phyloP scores from a whole-genome alignment of 1,140 invertebrate genomes.

The Pachyrhynchus sulphureomaculatus region DNA sequence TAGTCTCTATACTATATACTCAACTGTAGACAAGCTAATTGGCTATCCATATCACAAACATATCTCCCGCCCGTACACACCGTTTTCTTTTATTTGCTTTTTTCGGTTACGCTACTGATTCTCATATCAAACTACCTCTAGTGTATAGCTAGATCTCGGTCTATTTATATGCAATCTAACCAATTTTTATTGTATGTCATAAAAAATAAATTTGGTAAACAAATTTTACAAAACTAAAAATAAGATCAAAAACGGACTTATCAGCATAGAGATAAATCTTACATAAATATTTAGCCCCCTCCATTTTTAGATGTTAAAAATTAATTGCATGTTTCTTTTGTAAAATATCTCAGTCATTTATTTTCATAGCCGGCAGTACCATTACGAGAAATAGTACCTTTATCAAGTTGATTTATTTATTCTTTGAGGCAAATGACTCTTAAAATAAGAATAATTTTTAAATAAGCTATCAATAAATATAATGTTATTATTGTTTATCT shows the following conservation, averaged over 20 bases:
- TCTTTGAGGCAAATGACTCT: background rate
- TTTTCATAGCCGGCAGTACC: slow-evolving; percentile 10
- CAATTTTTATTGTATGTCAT: too few species aligned
- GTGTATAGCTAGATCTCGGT: too few species aligned
- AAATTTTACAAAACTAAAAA: background rate
- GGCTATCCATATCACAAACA: too few species aligned
- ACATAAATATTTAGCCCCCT: slow-evolving; percentile 22
- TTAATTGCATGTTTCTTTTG: slow-evolving; percentile 24
- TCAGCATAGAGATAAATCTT: slow-evolving; percentile 19
- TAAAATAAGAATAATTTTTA: background rate
- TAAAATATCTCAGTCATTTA: slow-evolving; percentile 18
- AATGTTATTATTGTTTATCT: slow-evolving; percentile 1
- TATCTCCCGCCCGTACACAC: too few species aligned
- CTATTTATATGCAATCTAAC: too few species aligned
- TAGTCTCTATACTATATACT: too few species aligned
- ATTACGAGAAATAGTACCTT: slow-evolving; percentile 5
- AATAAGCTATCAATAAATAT: background rate
- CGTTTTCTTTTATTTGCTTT: too few species aligned
- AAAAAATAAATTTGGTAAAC: background rate
- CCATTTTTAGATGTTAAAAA: slow-evolving; percentile 7
- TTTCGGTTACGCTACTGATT: too few species aligned
- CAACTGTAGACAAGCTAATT: too few species aligned
- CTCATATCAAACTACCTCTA: too few species aligned
- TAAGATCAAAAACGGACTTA: background rate
- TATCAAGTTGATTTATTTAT: background rate